Base-by-base conservation (phyloP, 2,113 vertebrate species). In the Seriola rivoliana region DNA sequence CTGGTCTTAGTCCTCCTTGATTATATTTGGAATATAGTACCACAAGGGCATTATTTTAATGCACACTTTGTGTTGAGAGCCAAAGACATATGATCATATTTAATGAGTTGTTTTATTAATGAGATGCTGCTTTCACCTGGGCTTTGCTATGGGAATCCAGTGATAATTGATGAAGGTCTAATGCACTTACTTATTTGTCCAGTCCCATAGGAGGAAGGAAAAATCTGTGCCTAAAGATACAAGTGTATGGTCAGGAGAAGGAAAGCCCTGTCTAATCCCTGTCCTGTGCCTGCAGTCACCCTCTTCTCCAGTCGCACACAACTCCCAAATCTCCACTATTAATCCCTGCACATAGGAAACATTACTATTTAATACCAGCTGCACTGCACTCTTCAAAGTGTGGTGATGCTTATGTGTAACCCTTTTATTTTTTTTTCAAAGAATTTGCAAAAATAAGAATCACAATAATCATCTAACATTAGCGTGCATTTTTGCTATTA, bases 71-170 rank as follows among this genome's bases (percentile, higher is more conserved):
- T 85, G 70, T 84, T 77, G 57, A 54, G 79, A 79, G 25, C 38
- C 13, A 64, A 34, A 78, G 67, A 84, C 48, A 23, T 74, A 64
- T 78, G 75, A 78, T 82, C 71, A 88, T 88, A 76, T 90, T 86
- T 80, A 83, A 90, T 87, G 75, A 78, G 69, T 80, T 92, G 36
- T 88, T 91, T 91, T 87, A 90, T 91, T 90, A 75, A 92, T 88
- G 58, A 70, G 11, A 81, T 36, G 71, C 55, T 75, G 52, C 82
- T 72, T 79, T 81, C 59, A 64, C 67, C 52, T 68, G 23, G 25
- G 71, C 57, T 81, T 80, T 85, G n/a, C 50, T 64, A 25, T 69
- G 23, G 64, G 14, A 86, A 44, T 71, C 60, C 44, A 69, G 54
- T 73, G 84, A 87, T 87, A 80, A 90, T 80, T 93, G 85, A 89